These are phyloP conservation scores for Drosophila pseudotakahashii DNA, from an alignment of 2,888 invertebrate genomes.

Conservation along the genomic window DNA sequence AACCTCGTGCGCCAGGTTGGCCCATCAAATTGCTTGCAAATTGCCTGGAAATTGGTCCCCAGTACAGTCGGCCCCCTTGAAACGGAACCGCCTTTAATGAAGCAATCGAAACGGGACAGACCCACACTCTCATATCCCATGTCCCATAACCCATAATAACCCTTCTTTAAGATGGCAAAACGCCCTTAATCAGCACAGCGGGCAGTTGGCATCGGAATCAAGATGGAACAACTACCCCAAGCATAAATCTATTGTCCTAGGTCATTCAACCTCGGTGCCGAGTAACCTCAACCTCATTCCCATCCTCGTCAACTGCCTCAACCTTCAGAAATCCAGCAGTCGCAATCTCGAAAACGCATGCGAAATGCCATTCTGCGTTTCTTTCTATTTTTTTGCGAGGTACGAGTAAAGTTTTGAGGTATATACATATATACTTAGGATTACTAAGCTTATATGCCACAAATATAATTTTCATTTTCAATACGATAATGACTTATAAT, in stretches of 20 bases:
- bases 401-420: not conserved
- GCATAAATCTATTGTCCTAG: conserved; percentile 75
- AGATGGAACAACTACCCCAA: conserved; percentile 71
- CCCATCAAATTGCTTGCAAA: conserved; percentile 69
- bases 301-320: conserved; percentile 29
- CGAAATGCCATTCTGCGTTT: conserved; percentile 69
- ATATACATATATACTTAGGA: too few relatives aligned
- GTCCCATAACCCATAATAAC: conserved; percentile 50
- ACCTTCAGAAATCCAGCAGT: conserved; percentile 34
- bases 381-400: conserved; percentile 23
- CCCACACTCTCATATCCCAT: conserved; percentile 22
- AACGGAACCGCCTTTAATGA: conserved; percentile 48
- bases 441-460: not conserved
- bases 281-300: conserved; percentile 56
- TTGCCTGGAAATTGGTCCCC: conserved; percentile 67
- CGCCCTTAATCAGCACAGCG: conserved; percentile 78
- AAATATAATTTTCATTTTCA: not conserved
- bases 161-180: conserved; percentile 67
- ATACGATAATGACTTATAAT: too few relatives aligned
- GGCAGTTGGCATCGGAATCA: conserved; percentile 55
- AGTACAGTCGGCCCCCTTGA: conserved; percentile 22
- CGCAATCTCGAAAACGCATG: conserved; percentile 58
- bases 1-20: conserved; percentile 51
- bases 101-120: conserved; percentile 63
- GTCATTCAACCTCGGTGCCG: conserved; percentile 69